Conservation (phyloP, 2,888 invertebrate genomes). For the Andrena hattorfiana region DNA sequence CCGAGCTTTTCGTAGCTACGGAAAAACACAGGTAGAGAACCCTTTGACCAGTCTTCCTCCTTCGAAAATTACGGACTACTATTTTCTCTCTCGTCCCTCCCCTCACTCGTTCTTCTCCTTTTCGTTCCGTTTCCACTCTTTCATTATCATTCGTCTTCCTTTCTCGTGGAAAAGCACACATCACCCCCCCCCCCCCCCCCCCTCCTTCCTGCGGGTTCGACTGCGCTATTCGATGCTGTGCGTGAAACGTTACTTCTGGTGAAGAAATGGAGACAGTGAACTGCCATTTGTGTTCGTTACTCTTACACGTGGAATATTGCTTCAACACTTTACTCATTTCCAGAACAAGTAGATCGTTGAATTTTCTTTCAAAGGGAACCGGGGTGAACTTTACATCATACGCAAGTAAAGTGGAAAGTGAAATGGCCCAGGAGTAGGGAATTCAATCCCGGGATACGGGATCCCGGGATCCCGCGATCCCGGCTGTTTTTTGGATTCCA, state of each 20-base stretch:
- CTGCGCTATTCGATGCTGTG: constrained; percentile 39
- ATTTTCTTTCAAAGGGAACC: background rate
- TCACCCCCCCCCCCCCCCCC: constrained; percentile 30
- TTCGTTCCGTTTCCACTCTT: constrained; percentile 23
- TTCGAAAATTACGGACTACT: constrained; percentile 57
- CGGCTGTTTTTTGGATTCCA: too few species aligned
- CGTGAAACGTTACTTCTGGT: constrained; percentile 51
- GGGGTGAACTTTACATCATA: background rate
- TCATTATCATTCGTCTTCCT: constrained; percentile 58
- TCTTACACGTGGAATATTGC: constrained; percentile 36
- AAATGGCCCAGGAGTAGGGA: too few species aligned
- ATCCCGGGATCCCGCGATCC: too few species aligned
- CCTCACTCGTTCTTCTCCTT: background rate
- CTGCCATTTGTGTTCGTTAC: constrained; percentile 33
- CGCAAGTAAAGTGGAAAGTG: too few species aligned
- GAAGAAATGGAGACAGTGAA: constrained; percentile 34
- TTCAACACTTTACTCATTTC: constrained; percentile 55
- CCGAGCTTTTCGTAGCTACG: constrained; percentile 48
- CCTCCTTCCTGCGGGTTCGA: constrained; percentile 38
- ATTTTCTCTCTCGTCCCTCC: constrained; percentile 41
- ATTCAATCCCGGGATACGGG: too few species aligned
- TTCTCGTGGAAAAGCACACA: constrained; percentile 18
- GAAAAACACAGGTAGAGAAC: constrained; percentile 50
- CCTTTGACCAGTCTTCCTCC: constrained; percentile 63
- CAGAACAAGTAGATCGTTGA: constrained; percentile 10